Conservation (phyloP, 2,113 vertebrate genomes). For the Amazona guildingii region DNA sequence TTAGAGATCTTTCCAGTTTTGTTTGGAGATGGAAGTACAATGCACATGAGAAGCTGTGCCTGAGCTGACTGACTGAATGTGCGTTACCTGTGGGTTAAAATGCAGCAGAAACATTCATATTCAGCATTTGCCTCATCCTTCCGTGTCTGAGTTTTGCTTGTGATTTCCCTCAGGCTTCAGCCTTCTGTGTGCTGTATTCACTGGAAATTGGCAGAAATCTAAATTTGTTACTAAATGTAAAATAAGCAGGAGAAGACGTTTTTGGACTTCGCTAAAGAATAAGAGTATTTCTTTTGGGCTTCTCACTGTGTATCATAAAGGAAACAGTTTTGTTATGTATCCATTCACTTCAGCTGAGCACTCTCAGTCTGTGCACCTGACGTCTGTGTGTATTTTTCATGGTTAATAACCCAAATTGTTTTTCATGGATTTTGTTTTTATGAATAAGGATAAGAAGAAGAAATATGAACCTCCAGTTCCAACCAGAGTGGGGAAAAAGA, state of each 20-base stretch:
- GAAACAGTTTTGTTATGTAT: background rate
- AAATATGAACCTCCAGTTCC: slow-evolving; percentile 98
- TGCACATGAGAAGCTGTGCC: accelerated
- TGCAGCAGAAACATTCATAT: background rate
- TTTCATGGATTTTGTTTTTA: background rate
- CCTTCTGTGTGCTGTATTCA: accelerated
- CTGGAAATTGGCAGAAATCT: background rate
- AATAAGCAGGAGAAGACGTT: background rate
- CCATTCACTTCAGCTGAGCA: background rate
- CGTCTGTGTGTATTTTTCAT: background rate
- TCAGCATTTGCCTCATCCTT: background rate
- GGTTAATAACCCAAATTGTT: background rate
- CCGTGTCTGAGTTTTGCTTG: background rate
- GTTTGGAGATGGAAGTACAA: accelerated
- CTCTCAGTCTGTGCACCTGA: background rate
- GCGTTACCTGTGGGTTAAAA: accelerated
- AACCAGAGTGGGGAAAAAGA: slow-evolving; percentile 97
- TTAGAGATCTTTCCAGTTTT: background rate
- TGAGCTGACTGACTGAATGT: background rate
- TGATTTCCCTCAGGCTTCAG: background rate
- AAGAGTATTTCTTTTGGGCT: background rate
- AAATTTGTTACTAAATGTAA: background rate
- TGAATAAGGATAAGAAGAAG: slow-evolving; percentile 95
- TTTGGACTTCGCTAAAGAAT: background rate
- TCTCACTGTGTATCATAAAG: accelerated